Evolutionary conservation across 2,888 invertebrate species (phyloP).

Genomic region (Dichetophora obliterata): DNA sequence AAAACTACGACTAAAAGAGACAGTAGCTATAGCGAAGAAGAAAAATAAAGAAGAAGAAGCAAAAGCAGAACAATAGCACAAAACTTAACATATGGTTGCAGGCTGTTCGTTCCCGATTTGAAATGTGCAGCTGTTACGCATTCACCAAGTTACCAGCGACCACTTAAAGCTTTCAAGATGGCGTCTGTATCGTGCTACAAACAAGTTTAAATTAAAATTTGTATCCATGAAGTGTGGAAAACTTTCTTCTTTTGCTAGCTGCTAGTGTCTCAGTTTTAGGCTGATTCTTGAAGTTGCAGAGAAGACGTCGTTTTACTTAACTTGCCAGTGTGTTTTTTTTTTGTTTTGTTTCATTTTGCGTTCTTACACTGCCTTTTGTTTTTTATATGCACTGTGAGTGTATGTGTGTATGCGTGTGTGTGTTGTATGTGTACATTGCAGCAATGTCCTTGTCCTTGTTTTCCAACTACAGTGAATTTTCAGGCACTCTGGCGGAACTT

Average conservation of each 20-base stretch:
- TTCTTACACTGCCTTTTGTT: not conserved
- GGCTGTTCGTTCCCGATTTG: conserved; percentile 3
- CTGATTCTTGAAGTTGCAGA: not conserved
- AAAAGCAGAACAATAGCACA: not conserved
- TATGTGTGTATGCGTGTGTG: not conserved
- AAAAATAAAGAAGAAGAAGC: not conserved
- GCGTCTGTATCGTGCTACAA: not conserved
- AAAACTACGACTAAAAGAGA: not conserved
- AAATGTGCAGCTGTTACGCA: conserved; percentile 14
- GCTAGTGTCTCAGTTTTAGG: conserved; percentile 7
- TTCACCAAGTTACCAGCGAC: not conserved
- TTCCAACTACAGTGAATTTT: not conserved
- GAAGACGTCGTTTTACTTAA: not conserved
- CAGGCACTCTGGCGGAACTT: conserved; percentile 16
- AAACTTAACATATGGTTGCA: conserved; percentile 19
- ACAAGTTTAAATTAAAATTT: conserved; percentile 28
- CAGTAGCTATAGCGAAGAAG: not conserved
- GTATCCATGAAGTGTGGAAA: not conserved
- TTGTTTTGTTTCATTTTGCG: not conserved
- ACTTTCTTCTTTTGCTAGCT: not conserved
- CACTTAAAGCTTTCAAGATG: conserved; percentile 20
- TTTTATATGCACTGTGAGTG: not conserved
- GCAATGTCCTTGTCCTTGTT: conserved; percentile 32
- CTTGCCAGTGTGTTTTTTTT: not conserved
- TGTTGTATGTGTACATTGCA: not conserved